Base-by-base conservation (phyloP, 2,113 vertebrate species). In the Atherinomorus stipes region DNA sequence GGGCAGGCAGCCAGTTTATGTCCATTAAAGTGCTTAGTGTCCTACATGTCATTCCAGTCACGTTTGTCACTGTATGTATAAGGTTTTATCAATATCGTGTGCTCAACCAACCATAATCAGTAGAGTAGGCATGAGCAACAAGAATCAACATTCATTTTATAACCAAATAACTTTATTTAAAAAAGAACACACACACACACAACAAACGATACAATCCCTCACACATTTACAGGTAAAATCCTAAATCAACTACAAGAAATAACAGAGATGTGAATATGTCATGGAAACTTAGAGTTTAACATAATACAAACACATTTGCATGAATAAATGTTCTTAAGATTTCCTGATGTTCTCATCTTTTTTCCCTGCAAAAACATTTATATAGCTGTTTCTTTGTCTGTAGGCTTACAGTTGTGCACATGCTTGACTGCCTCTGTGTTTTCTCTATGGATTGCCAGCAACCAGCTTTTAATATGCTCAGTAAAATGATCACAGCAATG, bases 1-100 rank as follows among this genome's bases (percentile, higher is more conserved):
- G 77, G 42, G 74, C 78, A 67, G 80, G 74, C 61, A 66, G 74
- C 77, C 81, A 72, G 8, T 79, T 85, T 85, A 81, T 81, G 84
- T 68, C 76, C 74, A 78, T 76, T 85, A 71, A 85, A 77, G 63
- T 69, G 78, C 85, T 63, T 76, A 60, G 44, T 42, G 78, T 80
- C 60, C 78, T 11, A 23, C 40, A 11, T 59, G 61, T 68, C 2
- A 31, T 45, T 44, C 18, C 45, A 42, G 58, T 34, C 74, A 58
- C 21, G 63, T 64, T 44, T 58, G 47, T 38, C 64, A 74, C 71
- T 60, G 31, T 50, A 18, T 28, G 5, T 28, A 40, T 38, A 26
- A 44, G 53, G 21, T 50, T 45, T 26, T 38, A 65, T 51, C 16
- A n/a, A 23, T 22, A 19, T 22, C 13, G 19, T 40, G 45, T 45